phyloP scores from a whole-genome alignment of 1,140 invertebrate genomes.

The Neotoxoptera formosana region DNA sequence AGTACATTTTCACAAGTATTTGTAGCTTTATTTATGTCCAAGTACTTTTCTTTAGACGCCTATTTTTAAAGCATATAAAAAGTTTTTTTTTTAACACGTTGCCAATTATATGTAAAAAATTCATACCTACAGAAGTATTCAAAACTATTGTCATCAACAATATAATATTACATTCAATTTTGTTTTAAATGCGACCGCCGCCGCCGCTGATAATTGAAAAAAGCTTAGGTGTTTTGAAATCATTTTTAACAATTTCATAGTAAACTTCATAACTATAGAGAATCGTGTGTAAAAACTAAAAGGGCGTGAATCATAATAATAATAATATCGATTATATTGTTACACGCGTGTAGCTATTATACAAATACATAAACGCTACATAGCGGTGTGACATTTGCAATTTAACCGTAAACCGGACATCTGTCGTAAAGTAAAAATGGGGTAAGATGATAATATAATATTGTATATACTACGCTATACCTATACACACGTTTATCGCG shows the following conservation, averaged over 20 bases:
- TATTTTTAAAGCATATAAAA: neutral
- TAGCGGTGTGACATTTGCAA: neutral
- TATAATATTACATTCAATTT: neutral
- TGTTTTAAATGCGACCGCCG: neutral
- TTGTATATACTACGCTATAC: too few species aligned
- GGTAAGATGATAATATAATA: neutral
- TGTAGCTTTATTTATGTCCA: neutral
- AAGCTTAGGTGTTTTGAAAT: neutral
- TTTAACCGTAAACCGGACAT: slow-evolving; percentile 7
- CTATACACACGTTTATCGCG: neutral
- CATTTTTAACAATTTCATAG: neutral
- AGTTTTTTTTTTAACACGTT: neutral
- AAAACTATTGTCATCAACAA: neutral
- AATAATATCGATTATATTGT: neutral
- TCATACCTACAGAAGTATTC: neutral
- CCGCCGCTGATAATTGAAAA: neutral
- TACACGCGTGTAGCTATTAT: neutral
- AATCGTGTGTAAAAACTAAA: neutral
- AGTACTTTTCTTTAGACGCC: neutral
- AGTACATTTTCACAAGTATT: neutral
- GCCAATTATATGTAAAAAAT: neutral
- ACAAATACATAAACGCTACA: neutral
- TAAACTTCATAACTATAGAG: neutral
- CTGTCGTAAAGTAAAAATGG: neutral
- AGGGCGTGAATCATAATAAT: neutral